Percentiles rank a stretch among this genome's conserved stretches.
phyloP scores from a whole-genome alignment of 2,113 vertebrate species.

The Pluvialis apricaria region DNA sequence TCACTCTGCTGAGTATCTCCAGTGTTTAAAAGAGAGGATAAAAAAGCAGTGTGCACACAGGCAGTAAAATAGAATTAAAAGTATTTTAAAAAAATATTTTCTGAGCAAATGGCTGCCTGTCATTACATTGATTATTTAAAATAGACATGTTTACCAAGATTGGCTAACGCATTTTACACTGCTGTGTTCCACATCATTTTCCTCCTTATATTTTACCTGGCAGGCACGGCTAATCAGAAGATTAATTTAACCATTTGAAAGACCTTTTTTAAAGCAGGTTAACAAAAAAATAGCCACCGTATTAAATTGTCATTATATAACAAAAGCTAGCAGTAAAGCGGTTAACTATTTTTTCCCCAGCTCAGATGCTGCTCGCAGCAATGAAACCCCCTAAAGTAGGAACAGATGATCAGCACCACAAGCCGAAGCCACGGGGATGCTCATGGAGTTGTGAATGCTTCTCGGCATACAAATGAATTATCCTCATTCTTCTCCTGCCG shows the following conservation, averaged over 20 bases:
- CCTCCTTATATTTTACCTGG: constrained; percentile 65
- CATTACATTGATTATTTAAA: constrained; percentile 73
- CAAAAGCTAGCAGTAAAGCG: constrained; percentile 70
- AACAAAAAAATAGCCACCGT: constrained; percentile 56
- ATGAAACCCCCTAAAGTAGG: constrained; percentile 79
- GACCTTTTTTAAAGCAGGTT: constrained; percentile 64
- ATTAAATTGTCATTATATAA: constrained; percentile 71
- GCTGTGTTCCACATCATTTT: constrained; percentile 31
- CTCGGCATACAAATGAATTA: constrained; percentile 88
- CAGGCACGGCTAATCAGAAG: constrained; percentile 64
- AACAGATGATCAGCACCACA: constrained; percentile 89
- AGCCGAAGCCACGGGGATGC: constrained; percentile 82
- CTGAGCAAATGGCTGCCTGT: constrained; percentile 65
- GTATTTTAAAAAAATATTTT: constrained; percentile 31
- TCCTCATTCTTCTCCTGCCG: constrained; percentile 72
- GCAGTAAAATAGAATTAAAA: constrained; percentile 47
- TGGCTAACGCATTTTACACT: constrained; percentile 23
- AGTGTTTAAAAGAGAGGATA: background rate
- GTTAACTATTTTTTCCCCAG: constrained; percentile 73
- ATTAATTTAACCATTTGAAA: constrained; percentile 62
- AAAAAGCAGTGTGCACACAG: background rate
- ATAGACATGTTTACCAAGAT: constrained; percentile 70
- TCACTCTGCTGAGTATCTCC: constrained; percentile 34
- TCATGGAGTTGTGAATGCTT: constrained; percentile 75
- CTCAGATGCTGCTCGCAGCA: constrained; percentile 70